Evolutionary conservation across 30 jellyfish, hydroid and myxozoan genomes (phyloP).

Genomic region (Hydractinia symbiolongicarpus): DNA sequence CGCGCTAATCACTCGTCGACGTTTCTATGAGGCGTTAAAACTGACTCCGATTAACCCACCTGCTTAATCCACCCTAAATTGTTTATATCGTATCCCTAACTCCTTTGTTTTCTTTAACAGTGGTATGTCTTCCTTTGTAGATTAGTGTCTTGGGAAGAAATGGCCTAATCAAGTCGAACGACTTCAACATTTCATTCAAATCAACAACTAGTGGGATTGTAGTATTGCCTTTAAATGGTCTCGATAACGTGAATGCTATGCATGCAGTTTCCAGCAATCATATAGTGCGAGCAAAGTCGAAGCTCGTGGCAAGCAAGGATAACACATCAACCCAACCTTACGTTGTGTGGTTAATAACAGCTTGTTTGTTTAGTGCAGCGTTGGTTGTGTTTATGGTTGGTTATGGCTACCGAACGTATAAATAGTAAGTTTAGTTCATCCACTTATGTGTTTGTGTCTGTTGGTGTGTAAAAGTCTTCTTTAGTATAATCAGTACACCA

Average conservation of each 20-base stretch:
- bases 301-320: background rate
- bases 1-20: no score
- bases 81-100: no score
- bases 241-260: background rate
- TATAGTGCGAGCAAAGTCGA: background rate
- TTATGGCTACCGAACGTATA: background rate
- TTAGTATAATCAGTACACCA: no score
- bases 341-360: background rate
- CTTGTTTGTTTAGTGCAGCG: background rate
- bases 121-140: background rate
- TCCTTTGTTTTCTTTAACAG: no score
- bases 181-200: background rate
- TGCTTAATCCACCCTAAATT: no score
- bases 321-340: background rate
- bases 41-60: no score
- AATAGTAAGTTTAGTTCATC: background rate
- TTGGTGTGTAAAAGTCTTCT: no score
- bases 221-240: background rate
- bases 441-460: no score
- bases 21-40: no score
- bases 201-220: background rate
- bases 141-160: background rate
- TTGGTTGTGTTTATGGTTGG: constrained; percentile 7
- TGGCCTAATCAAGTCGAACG: constrained; percentile 1
- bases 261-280: no score